Base-by-base conservation (phyloP, 2,113 vertebrate species). In the Lagenorhynchus albirostris region DNA sequence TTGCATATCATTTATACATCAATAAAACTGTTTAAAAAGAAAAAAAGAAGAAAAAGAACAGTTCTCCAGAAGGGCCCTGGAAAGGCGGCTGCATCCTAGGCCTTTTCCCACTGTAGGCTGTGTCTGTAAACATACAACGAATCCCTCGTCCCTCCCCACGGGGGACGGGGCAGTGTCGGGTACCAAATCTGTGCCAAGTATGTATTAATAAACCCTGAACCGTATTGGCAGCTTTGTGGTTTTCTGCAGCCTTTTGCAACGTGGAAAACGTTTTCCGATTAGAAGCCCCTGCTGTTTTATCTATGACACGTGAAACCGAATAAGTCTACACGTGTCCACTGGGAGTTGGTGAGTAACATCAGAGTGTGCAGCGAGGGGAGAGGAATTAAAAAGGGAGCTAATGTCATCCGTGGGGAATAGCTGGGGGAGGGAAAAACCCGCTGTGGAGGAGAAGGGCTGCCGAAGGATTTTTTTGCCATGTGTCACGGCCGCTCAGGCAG, bases 201-300 rank as follows among this genome's bases (percentile, higher is more conserved):
- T 50, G 73, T 91, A 79, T 97, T 96, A 94, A 96, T 95, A 91
- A 93, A 77, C 91, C 65, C 91, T 85, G 93, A 93, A 80, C 94
- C 44, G 1, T 89, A n/a, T 9, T 91, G 94, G 96, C 89, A 95
- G 96, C 81, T 67, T 36, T 31, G 82, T 82, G 91, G 94, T 68
- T 97, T 94, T 91, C 89, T 93, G 81, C 25, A 58, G 96, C 67
- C 95, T 96, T 97, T 97, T 89, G 77, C 91, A 91, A 86, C 96
- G 95, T 92, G 74, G 93, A 89, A 96, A 95, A 67, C 38, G 1
- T 89, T 96, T 96, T 95, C 91, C 4, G 53, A 83, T 95, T 58
- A 96, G 95, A 85, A 96, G 73, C 63, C 86, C 97, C 97, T 87
- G 95, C 96, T 97, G 96, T 90, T 97, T 94, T 76, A 89, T 95